Percentiles rank a stretch among this genome's conserved stretches.
Conservation (phyloP, 2,113 vertebrate genomes). For the Fregata magnificens region DNA sequence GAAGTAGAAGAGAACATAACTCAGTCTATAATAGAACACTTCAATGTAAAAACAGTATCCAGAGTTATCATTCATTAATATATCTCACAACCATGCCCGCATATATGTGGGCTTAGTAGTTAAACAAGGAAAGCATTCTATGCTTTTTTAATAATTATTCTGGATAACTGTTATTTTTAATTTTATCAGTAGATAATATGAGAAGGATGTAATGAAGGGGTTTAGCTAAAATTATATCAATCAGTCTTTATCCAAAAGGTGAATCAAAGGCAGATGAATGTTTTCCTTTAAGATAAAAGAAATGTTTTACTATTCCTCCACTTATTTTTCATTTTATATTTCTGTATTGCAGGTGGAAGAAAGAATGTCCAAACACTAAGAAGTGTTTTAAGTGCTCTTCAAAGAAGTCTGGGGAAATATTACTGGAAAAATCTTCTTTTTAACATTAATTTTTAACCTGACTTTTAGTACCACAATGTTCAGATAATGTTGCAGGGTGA, state of each 20-base stretch:
- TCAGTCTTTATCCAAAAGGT: background rate
- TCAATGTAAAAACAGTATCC: background rate
- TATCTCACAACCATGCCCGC: background rate
- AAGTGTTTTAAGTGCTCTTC: background rate
- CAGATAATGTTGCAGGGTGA: background rate
- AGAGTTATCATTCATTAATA: background rate
- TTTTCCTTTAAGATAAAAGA: background rate
- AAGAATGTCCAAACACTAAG: background rate
- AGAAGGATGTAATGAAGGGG: background rate
- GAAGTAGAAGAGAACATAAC: background rate
- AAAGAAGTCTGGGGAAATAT: background rate
- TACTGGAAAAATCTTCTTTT: background rate
- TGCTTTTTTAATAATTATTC: background rate
- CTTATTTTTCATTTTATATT: background rate
- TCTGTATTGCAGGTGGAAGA: background rate
- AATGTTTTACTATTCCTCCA: fast-evolving
- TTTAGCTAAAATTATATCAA: background rate
- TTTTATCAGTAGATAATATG: background rate
- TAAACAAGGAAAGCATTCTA: background rate
- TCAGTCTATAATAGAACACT: background rate
- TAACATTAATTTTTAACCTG: background rate
- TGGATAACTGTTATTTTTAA: background rate
- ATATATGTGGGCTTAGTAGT: background rate
- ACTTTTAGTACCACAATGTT: background rate
- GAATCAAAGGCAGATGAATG: background rate